These are phyloP conservation scores for Psittacula derbiana DNA, from an alignment of 2,797 vertebrate species.

Conservation along the genomic window DNA sequence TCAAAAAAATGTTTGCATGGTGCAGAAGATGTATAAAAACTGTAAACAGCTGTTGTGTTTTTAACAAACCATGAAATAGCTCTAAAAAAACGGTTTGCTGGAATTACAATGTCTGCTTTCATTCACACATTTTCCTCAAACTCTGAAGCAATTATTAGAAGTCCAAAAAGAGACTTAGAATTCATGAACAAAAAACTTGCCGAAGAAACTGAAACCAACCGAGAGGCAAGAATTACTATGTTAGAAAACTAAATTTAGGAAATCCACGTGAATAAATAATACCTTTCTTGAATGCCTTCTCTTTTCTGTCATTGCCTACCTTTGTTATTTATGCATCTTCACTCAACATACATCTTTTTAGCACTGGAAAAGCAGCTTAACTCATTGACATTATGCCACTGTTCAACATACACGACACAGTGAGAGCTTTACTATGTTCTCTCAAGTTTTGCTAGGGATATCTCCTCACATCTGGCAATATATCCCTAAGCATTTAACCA, in stretches of 20 bases:
- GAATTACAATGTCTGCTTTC: conserved; percentile 26
- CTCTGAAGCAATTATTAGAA: neutral
- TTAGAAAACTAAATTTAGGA: neutral
- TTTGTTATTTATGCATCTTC: neutral
- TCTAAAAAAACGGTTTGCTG: conserved; percentile 2
- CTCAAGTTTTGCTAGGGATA: neutral
- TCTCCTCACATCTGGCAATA: neutral
- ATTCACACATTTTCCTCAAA: conserved; percentile 26
- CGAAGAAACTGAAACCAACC: neutral
- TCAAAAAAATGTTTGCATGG: neutral
- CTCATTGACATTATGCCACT: accelerated
- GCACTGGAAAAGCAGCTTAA: neutral
- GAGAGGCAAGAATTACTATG: neutral
- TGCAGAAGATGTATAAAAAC: conserved; percentile 11
- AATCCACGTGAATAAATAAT: neutral
- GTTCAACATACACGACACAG: neutral
- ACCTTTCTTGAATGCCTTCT: neutral
- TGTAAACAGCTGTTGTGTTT: conserved; percentile 52
- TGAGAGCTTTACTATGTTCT: accelerated
- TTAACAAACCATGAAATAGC: conserved; percentile 48
- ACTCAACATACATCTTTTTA: neutral
- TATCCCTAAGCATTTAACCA: neutral
- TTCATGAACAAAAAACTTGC: neutral
- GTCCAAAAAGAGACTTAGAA: neutral
- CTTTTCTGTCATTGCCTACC: neutral